phyloP scores from a whole-genome alignment of 2,797 vertebrate genomes.

The Gallinago solitaria region DNA sequence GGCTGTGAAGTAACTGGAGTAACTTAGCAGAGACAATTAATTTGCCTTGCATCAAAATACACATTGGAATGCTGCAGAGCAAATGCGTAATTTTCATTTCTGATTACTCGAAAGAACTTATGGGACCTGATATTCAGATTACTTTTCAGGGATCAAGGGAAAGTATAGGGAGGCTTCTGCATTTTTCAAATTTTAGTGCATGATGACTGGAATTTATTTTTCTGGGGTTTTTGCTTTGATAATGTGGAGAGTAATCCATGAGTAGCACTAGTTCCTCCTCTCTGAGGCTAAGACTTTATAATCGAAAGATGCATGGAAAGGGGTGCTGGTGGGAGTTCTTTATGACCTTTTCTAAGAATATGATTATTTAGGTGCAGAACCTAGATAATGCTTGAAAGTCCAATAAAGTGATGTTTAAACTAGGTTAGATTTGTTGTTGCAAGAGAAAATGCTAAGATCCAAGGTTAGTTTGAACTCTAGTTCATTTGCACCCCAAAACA shows the following conservation, averaged over 20 bases:
- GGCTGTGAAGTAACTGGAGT: background rate
- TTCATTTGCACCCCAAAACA: background rate
- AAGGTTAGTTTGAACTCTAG: background rate
- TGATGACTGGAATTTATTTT: conserved; percentile 44
- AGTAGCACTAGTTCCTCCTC: background rate
- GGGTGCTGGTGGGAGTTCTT: background rate
- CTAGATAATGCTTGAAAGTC: background rate
- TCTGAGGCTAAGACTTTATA: background rate
- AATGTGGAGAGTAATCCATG: background rate
- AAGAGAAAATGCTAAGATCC: background rate
- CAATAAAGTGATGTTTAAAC: background rate
- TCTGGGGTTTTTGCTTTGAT: background rate
- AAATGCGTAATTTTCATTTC: background rate
- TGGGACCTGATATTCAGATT: conserved; percentile 35
- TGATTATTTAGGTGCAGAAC: background rate
- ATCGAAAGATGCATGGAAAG: background rate
- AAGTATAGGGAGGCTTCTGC: conserved; percentile 27
- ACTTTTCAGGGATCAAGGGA: too few species aligned
- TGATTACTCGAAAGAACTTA: conserved; percentile 17
- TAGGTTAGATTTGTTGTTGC: background rate
- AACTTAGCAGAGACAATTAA: conserved; percentile 27
- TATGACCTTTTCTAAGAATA: background rate
- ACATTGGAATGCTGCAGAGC: background rate
- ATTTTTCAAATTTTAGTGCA: conserved; percentile 21
- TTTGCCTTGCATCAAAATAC: conserved; percentile 23